Percentiles rank a stretch among this genome's conserved stretches.
Evolutionary conservation across 2,888 invertebrate species (phyloP).

Genomic region (Leucania comma): DNA sequence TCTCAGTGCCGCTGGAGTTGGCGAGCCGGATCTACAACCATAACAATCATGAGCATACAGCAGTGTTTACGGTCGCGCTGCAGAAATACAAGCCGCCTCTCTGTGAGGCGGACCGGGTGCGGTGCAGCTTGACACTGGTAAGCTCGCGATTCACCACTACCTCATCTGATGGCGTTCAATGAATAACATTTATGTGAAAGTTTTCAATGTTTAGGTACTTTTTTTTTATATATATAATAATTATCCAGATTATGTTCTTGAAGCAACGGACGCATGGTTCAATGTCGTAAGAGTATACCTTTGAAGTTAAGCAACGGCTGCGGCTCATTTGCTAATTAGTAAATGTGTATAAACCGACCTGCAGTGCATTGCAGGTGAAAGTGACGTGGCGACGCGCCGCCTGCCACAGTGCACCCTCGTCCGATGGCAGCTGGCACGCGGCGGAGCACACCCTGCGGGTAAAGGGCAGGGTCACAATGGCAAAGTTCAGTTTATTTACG

Average conservation of each 20-base stretch:
- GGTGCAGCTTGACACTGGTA: too few species aligned
- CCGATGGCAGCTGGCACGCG: slow-evolving; percentile 80
- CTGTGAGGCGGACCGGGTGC: too few species aligned
- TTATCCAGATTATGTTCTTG: too few species aligned
- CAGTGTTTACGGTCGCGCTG: neutral
- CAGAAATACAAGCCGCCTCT: too few species aligned
- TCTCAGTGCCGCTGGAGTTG: slow-evolving; percentile 50
- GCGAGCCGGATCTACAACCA: slow-evolving; percentile 67
- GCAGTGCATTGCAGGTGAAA: slow-evolving; percentile 57
- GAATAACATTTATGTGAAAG: too few species aligned
- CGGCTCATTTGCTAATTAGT: neutral
- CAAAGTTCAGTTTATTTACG: neutral
- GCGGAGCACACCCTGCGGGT: slow-evolving; percentile 81
- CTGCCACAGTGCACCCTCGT: slow-evolving; percentile 74
- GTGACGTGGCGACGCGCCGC: slow-evolving; percentile 75
- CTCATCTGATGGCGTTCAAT: too few species aligned
- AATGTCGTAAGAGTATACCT: neutral
- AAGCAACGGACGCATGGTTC: neutral
- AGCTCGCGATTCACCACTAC: too few species aligned
- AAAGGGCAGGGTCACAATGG: neutral
- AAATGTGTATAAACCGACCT: slow-evolving; percentile 34
- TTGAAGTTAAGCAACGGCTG: neutral
- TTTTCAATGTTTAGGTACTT: too few species aligned
- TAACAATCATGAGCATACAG: neutral
- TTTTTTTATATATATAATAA: too few species aligned